phyloP scores from a whole-genome alignment of 1,140 invertebrate species.

The Pemphigus obesinymphae region DNA sequence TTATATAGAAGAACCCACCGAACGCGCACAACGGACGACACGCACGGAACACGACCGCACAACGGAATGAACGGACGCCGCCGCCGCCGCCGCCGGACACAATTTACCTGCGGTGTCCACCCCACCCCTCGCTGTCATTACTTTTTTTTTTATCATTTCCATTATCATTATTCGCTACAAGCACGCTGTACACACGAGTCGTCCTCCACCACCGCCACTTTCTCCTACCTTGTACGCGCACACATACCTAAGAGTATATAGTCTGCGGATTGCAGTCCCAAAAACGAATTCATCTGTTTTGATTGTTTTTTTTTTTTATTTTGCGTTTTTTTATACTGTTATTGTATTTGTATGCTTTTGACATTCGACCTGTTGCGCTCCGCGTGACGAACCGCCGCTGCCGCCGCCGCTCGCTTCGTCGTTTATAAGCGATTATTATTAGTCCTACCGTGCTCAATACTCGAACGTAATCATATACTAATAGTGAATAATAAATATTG shows the following conservation, averaged over 20 bases:
- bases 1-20: background rate
- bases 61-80: constrained; percentile 12
- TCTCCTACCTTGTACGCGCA: constrained; percentile 7
- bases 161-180: background rate
- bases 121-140: background rate
- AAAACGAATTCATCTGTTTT: background rate
- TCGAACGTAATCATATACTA: too few relatives aligned
- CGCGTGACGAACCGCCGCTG: background rate
- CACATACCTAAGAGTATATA: too few relatives aligned
- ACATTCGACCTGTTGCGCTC: background rate
- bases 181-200: background rate
- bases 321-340: background rate
- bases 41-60: background rate
- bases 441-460: too few relatives aligned
- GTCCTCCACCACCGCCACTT: background rate
- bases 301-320: background rate
- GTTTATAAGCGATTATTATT: background rate
- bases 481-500: too few relatives aligned
- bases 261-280: background rate
- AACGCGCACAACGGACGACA: background rate
- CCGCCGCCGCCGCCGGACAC: background rate
- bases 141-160: background rate
- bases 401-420: background rate
- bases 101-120: background rate
- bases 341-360: background rate